These are phyloP conservation scores for Pogoniulus pusillus DNA, from an alignment of 2,797 vertebrate genomes.

Conservation along the genomic window DNA sequence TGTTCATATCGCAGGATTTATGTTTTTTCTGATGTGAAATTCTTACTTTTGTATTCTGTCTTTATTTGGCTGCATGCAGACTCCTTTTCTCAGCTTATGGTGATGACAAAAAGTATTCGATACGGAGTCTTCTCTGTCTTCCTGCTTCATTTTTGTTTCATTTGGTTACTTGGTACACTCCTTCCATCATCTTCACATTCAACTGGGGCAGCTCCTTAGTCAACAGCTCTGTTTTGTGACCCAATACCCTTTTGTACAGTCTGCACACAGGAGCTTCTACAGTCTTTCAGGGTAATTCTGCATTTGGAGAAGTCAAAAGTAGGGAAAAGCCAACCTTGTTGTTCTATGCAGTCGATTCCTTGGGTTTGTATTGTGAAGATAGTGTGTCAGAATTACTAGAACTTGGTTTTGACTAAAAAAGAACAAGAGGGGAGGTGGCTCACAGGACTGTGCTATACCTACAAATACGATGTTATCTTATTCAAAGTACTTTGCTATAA, in stretches of 20 bases:
- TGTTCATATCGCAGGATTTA: not conserved
- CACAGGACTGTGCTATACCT: not conserved
- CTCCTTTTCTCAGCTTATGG: not conserved
- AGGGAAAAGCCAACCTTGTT: not conserved
- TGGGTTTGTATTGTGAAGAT: not conserved
- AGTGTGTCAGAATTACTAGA: not conserved
- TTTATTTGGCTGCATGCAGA: not conserved
- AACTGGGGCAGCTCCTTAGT: not conserved
- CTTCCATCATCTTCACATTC: not conserved
- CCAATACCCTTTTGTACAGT: not conserved
- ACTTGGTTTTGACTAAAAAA: not conserved
- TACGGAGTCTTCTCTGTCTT: accelerated
- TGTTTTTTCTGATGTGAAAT: not conserved
- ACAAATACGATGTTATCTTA: not conserved
- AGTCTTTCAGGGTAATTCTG: not conserved
- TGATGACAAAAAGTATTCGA: not conserved
- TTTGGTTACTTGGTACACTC: accelerated
- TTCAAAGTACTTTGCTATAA: not conserved
- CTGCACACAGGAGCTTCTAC: not conserved
- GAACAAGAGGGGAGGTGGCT: accelerated
- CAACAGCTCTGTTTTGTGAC: not conserved
- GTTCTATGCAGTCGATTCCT: accelerated
- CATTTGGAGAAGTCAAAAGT: not conserved
- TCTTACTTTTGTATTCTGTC: accelerated
- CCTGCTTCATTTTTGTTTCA: not conserved